phyloP scores from a whole-genome alignment of 2,888 invertebrate genomes.

The Hypercompe scribonia region DNA sequence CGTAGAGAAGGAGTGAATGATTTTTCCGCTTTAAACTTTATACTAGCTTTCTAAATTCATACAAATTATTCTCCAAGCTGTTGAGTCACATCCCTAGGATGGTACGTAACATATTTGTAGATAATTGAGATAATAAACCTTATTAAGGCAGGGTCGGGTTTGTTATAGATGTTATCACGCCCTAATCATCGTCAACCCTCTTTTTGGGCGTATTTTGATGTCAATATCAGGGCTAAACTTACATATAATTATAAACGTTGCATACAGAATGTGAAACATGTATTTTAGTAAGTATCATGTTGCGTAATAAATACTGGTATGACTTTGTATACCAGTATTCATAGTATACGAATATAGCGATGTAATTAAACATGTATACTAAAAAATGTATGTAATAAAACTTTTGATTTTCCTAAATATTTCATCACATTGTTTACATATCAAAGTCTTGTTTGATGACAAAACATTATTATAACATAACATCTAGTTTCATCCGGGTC shows the following conservation, averaged over 20 bases:
- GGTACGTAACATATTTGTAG: constrained; percentile 53
- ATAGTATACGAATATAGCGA: background rate
- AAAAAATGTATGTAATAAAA: no score
- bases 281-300: background rate
- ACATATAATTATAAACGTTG: constrained; percentile 24
- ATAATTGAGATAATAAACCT: constrained; percentile 64
- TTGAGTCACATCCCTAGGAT: constrained; percentile 31
- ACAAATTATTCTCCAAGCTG: background rate
- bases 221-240: constrained; percentile 50
- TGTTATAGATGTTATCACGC: constrained; percentile 59
- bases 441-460: no score
- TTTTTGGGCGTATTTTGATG: constrained; percentile 46
- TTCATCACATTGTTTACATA: no score
- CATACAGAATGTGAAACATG: background rate
- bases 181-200: constrained; percentile 52
- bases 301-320: background rate
- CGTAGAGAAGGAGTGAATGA: background rate
- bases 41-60: background rate
- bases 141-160: constrained; percentile 51
- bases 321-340: background rate
- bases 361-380: no score
- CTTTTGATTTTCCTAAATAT: no score
- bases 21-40: background rate
- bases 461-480: no score
- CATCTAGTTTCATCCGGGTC: no score